A percentile compares a stretch with the other conserved stretches of the same genome.
phyloP scores from a whole-genome alignment of 2,113 vertebrate species.

The Zosterops pallidus region DNA sequence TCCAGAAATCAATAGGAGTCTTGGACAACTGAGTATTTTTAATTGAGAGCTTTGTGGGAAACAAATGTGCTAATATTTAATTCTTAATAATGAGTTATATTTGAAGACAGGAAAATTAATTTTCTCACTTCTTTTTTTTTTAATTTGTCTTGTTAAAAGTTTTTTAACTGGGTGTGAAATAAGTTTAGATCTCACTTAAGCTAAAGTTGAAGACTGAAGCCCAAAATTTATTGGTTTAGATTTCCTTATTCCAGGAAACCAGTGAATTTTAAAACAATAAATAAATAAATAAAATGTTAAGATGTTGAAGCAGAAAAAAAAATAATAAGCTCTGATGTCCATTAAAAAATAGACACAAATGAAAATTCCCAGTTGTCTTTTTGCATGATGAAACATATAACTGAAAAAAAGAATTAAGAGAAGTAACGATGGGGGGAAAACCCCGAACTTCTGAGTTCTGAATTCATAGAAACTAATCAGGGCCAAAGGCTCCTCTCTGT shows the following conservation, averaged over 20 bases:
- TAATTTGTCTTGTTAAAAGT: not conserved
- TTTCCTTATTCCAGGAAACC: not conserved
- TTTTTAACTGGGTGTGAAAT: not conserved
- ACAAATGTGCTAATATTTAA: not conserved
- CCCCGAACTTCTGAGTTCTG: fast-evolving
- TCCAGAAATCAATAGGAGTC: not conserved
- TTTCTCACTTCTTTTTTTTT: not conserved
- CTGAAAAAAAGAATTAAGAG: not conserved
- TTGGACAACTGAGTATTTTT: conserved; percentile 36
- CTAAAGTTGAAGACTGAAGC: not conserved
- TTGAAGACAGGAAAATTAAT: not conserved
- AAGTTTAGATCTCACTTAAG: not conserved
- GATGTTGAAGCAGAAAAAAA: not conserved
- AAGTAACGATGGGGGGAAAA: fast-evolving
- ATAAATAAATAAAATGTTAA: not conserved
- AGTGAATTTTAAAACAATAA: not conserved
- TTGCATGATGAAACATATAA: not conserved
- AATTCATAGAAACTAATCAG: not conserved
- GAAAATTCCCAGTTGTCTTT: not conserved
- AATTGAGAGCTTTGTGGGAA: conserved; percentile 2
- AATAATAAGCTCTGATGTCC: not conserved
- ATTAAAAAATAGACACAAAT: not conserved
- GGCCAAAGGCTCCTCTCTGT: not conserved
- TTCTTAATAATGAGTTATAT: not conserved
- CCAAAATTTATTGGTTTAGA: not conserved